A percentile compares a stretch with the other conserved stretches of the same genome.
Conservation (phyloP, 1,140 invertebrate species). For the Penaeus vannamei region DNA sequence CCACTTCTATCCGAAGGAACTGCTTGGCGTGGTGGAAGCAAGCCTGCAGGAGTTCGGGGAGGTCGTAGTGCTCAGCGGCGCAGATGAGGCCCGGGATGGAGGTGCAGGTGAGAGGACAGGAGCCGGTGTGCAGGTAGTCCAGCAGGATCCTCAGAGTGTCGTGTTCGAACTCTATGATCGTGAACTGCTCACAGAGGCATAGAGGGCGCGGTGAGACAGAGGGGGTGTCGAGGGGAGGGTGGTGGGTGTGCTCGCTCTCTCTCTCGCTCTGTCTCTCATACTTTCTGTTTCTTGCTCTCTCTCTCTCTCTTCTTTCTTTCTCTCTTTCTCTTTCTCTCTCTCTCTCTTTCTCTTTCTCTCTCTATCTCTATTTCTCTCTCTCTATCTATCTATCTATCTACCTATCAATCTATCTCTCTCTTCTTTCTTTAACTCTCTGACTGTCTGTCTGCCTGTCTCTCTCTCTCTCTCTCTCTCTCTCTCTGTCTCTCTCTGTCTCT, state of each 20-base stretch:
- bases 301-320: too few relatives aligned
- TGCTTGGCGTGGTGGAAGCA: constrained; percentile 97
- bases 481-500: too few relatives aligned
- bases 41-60: constrained; percentile 92
- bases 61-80: constrained; percentile 93
- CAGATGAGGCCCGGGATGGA: constrained; percentile 94
- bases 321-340: too few relatives aligned
- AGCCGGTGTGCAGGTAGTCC: constrained; percentile 93
- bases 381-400: too few relatives aligned
- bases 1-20: constrained; percentile 91
- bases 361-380: too few relatives aligned
- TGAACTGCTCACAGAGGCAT: constrained; percentile 79
- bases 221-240: background rate
- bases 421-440: too few relatives aligned
- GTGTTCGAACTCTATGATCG: constrained; percentile 94
- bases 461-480: too few relatives aligned
- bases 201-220: constrained; percentile 30
- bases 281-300: background rate
- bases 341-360: too few relatives aligned
- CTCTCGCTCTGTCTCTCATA: constrained; percentile 1
- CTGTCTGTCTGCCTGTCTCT: too few relatives aligned
- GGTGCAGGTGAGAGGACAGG: constrained; percentile 90
- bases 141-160: constrained; percentile 92
- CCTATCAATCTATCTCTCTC: too few relatives aligned
- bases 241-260: background rate